Conservation (phyloP, 2,888 invertebrate species). For the Tortrix viridana region DNA sequence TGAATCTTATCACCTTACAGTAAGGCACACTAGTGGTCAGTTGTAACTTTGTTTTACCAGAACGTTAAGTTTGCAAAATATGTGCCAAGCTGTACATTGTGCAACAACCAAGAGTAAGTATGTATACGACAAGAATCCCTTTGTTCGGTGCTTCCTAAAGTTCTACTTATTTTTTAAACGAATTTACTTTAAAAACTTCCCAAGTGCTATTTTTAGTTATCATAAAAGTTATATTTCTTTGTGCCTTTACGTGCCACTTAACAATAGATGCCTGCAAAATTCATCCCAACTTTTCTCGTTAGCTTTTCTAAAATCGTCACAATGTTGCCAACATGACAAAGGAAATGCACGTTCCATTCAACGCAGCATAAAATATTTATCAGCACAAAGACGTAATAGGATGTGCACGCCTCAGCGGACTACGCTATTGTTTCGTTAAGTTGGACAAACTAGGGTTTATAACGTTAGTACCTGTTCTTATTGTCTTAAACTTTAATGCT, state of each 20-base stretch:
- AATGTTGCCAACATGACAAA: slow-evolving; percentile 13
- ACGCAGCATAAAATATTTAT: slow-evolving; percentile 31
- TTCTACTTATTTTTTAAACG: too few relatives aligned
- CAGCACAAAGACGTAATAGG: slow-evolving; percentile 12
- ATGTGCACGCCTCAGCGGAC: slow-evolving; percentile 9
- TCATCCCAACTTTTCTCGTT: slow-evolving; percentile 7
- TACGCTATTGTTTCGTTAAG: slow-evolving; percentile 7
- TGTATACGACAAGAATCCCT: too few relatives aligned
- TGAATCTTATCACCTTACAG: too few relatives aligned
- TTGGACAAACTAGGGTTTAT: slow-evolving; percentile 2
- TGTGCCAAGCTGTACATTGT: too few relatives aligned
- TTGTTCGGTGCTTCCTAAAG: too few relatives aligned
- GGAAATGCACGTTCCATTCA: slow-evolving; percentile 25
- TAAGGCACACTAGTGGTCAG: too few relatives aligned
- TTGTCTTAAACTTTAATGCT: neutral
- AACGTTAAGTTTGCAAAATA: too few relatives aligned
- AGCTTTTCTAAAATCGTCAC: slow-evolving; percentile 16
- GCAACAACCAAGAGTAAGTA: too few relatives aligned
- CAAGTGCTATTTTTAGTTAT: too few relatives aligned
- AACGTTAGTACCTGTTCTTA: neutral
- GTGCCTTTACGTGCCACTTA: neutral
- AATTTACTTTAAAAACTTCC: too few relatives aligned
- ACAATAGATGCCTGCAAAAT: slow-evolving; percentile 7
- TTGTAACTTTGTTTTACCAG: too few relatives aligned
- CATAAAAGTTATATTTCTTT: too few relatives aligned